A percentile compares a stretch with the other conserved stretches of the same genome.
Conservation (phyloP, 2,888 invertebrate species). For the Gastracanthus pulcherrimus region DNA sequence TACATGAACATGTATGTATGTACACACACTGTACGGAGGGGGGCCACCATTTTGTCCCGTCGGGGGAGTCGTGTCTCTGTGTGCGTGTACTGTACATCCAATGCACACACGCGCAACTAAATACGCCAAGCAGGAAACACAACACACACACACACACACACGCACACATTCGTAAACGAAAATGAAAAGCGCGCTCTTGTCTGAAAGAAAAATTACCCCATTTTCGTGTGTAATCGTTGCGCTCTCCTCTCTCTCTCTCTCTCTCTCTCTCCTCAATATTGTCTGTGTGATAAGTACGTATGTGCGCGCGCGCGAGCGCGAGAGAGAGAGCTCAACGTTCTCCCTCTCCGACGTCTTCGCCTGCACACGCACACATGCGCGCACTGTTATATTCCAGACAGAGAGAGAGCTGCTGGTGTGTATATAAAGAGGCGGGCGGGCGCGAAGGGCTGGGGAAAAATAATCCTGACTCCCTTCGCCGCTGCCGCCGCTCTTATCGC, state of each 20-base stretch:
- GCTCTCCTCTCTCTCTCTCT: constrained; percentile 14
- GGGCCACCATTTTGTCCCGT: constrained; percentile 78
- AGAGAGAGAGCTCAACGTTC: too few species aligned
- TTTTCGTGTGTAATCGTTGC: constrained; percentile 41
- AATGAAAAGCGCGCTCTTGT: too few species aligned
- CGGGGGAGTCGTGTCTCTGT: constrained; percentile 77
- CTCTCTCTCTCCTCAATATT: constrained; percentile 21
- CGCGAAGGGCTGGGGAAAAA: too few species aligned
- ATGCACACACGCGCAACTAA: too few species aligned
- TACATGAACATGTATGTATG: background rate
- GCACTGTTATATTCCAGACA: background rate
- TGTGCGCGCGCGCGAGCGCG: background rate
- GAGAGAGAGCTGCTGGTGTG: background rate
- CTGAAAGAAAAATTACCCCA: constrained; percentile 75
- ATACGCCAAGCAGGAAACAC: too few species aligned
- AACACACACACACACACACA: too few species aligned
- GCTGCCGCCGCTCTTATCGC: background rate
- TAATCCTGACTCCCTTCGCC: too few species aligned
- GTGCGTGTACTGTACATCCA: constrained; percentile 74
- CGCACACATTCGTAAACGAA: too few species aligned
- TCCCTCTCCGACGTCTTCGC: too few species aligned
- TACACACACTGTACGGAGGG: constrained; percentile 61
- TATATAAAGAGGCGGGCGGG: constrained; percentile 56
- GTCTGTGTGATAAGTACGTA: background rate
- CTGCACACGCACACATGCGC: too few species aligned